Evolutionary conservation across 1,140 invertebrate genomes (phyloP).

Genomic region (Phthorimaea operculella): DNA sequence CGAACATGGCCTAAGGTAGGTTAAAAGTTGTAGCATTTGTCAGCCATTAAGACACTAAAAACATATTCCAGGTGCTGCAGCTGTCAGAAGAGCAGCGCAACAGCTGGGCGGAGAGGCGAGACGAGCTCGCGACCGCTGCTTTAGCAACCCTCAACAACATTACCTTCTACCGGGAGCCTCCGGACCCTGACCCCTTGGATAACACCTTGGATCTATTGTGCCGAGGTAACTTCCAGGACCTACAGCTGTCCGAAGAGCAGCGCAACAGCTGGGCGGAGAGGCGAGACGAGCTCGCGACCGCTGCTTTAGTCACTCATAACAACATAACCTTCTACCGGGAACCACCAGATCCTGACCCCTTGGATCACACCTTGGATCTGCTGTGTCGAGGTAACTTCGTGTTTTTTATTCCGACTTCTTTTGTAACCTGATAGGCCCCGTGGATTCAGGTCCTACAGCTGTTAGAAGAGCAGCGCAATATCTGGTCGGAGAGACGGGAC

Average conservation of each 20-base stretch:
- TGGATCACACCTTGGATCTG: constrained; percentile 35
- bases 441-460: constrained; percentile 15
- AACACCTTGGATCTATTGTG: constrained; percentile 41
- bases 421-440: no score
- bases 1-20: no score
- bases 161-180: constrained; percentile 55
- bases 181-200: constrained; percentile 35
- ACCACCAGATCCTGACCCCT: constrained; percentile 34
- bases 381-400: constrained; percentile 49
- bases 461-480: constrained; percentile 18
- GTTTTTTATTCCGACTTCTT: no score
- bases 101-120: constrained; percentile 28
- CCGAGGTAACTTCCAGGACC: constrained; percentile 34
- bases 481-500: constrained; percentile 30
- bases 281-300: constrained; percentile 47
- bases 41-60: no score
- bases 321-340: constrained; percentile 62
- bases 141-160: constrained; percentile 62
- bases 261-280: constrained; percentile 23
- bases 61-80: constrained; percentile 9
- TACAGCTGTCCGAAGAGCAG: constrained; percentile 19
- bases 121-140: constrained; percentile 49
- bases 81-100: constrained; percentile 19
- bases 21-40: no score
- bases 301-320: constrained; percentile 55